Percentiles rank a stretch among this genome's conserved stretches.
These are phyloP conservation scores for Cyanocitta stelleri DNA, from an alignment of 2,113 vertebrate genomes.

Conservation along the genomic window DNA sequence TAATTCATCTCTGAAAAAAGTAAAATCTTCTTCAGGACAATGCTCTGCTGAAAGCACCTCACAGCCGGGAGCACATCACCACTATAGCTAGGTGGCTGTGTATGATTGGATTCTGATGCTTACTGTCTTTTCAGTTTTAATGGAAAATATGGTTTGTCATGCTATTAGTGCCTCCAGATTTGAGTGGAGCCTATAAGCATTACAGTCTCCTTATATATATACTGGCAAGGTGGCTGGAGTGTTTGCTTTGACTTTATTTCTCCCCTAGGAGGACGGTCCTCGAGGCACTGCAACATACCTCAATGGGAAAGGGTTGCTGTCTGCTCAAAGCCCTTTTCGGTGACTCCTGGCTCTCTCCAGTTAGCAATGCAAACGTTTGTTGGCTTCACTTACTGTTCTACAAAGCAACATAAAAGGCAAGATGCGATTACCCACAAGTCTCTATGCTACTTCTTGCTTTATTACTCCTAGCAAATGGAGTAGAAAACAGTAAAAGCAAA, in stretches of 20 bases:
- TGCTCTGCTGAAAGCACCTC: neutral
- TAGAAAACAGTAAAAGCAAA: neutral
- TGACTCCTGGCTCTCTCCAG: neutral
- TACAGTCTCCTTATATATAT: neutral
- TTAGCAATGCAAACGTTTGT: neutral
- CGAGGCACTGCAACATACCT: accelerated
- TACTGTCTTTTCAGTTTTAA: neutral
- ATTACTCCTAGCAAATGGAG: neutral
- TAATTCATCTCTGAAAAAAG: neutral
- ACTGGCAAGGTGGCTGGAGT: neutral
- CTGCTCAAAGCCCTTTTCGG: neutral
- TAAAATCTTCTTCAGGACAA: neutral
- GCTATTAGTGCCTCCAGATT: neutral
- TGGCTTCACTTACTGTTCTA: neutral
- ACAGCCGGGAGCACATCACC: neutral
- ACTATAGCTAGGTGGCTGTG: neutral
- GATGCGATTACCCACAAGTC: neutral
- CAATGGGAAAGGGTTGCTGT: neutral
- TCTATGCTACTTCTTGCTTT: neutral
- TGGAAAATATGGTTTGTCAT: neutral
- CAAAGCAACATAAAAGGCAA: neutral
- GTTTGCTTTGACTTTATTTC: neutral
- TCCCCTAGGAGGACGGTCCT: neutral
- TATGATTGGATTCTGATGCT: neutral
- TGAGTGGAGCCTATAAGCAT: neutral